Evolutionary conservation across 2,113 vertebrate genomes (phyloP).

Genomic region (Motacilla tschutschensis): DNA sequence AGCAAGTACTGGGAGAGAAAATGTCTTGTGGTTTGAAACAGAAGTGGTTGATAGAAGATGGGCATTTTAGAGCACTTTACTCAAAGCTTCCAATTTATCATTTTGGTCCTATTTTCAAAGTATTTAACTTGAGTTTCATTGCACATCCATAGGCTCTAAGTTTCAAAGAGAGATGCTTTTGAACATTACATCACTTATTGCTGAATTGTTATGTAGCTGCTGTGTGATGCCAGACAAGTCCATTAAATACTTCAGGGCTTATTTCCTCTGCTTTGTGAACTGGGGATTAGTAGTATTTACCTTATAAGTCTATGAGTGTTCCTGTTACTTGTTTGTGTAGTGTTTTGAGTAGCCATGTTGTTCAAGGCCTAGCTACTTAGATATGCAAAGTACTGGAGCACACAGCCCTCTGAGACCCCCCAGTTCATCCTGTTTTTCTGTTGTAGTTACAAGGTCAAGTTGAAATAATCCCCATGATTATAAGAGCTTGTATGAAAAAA

Average conservation of each 20-base stretch:
- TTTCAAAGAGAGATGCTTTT: background rate
- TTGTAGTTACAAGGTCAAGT: conserved; percentile 16
- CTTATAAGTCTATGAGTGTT: background rate
- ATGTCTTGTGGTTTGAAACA: background rate
- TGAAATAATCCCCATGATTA: conserved; percentile 33
- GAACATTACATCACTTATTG: background rate
- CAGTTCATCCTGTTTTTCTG: conserved; percentile 1
- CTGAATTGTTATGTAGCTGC: background rate
- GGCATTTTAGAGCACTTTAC: background rate
- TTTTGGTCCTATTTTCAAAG: background rate
- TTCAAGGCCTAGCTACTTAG: background rate
- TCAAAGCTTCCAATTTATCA: background rate
- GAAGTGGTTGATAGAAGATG: background rate
- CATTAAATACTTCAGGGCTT: background rate
- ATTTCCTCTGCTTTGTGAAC: background rate
- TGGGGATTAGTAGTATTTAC: background rate
- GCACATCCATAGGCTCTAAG: background rate
- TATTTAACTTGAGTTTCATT: background rate
- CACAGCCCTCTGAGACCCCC: background rate
- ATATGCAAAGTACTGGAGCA: background rate
- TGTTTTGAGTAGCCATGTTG: background rate
- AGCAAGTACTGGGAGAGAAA: background rate
- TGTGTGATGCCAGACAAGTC: background rate
- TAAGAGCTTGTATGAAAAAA: conserved; percentile 4
- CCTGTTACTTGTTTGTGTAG: background rate